Conservation (phyloP, 2,888 invertebrate species). For the Adelphocoris suturalis region DNA sequence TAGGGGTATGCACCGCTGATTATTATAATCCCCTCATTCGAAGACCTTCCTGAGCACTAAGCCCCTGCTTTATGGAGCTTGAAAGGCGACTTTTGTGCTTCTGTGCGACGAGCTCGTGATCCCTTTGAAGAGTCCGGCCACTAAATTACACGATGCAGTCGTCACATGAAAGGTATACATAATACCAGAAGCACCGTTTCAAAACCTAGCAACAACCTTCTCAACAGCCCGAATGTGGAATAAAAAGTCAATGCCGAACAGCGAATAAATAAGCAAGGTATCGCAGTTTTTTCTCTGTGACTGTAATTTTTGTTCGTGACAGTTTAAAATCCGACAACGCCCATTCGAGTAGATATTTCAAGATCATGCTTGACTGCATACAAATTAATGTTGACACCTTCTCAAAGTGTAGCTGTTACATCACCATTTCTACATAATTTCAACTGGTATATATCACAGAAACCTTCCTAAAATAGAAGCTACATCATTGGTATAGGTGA, state of each 20-base stretch:
- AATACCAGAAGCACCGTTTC: background rate
- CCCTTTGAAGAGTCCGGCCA: conserved; percentile 43
- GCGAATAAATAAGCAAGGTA: background rate
- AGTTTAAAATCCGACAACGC: too few relatives aligned
- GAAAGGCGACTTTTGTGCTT: conserved; percentile 20
- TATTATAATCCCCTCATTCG: conserved; percentile 19
- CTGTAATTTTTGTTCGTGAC: background rate
- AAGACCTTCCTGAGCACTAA: background rate
- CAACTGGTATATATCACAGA: too few relatives aligned
- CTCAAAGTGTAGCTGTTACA: too few relatives aligned
- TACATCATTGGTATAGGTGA: too few relatives aligned
- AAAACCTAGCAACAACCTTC: background rate
- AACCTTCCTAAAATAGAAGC: too few relatives aligned
- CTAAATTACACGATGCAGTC: conserved; percentile 21
- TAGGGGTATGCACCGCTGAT: background rate
- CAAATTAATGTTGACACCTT: too few relatives aligned
- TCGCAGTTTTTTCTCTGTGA: background rate
- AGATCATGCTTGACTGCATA: too few relatives aligned
- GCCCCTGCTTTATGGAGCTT: conserved; percentile 13
- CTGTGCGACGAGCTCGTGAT: background rate
- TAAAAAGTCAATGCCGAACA: background rate
- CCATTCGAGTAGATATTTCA: too few relatives aligned
- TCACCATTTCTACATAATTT: too few relatives aligned
- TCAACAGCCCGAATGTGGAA: background rate
- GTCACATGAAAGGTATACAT: background rate